A percentile compares a stretch with the other conserved stretches of the same genome.
phyloP scores from a whole-genome alignment of 1,140 invertebrate species.

The Maconellicoccus hirsutus region DNA sequence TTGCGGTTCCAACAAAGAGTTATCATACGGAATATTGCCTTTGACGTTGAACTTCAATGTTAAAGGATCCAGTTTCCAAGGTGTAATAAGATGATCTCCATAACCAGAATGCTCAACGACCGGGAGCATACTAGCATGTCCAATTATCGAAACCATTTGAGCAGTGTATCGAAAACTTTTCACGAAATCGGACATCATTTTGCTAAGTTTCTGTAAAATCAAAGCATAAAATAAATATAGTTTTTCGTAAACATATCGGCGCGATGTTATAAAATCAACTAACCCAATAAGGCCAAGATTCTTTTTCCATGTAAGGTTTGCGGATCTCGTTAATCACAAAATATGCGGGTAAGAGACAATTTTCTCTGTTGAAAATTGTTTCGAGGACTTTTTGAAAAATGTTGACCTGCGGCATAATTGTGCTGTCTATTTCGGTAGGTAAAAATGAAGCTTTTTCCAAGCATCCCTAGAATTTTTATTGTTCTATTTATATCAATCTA shows the following conservation, averaged over 20 bases:
- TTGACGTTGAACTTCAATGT: conserved; percentile 79
- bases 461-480: conserved; percentile 44
- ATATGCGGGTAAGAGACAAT: conserved; percentile 82
- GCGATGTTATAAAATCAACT: conserved; percentile 30
- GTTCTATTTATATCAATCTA: too few species aligned
- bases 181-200: conserved; percentile 74
- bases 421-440: conserved; percentile 60
- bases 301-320: conserved; percentile 70
- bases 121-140: conserved; percentile 77
- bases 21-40: conserved; percentile 83
- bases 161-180: conserved; percentile 82
- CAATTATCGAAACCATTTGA: conserved; percentile 90
- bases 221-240: conserved; percentile 17
- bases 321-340: conserved; percentile 90
- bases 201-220: conserved; percentile 56
- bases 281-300: conserved; percentile 84
- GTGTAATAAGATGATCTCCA: conserved; percentile 73
- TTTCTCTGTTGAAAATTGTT: conserved; percentile 84
- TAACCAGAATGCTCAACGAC: conserved; percentile 88
- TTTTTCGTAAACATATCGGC: not conserved
- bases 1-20: conserved; percentile 80
- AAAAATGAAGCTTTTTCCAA: conserved; percentile 75
- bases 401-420: conserved; percentile 63
- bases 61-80: conserved; percentile 80
- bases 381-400: conserved; percentile 68